Evolutionary conservation across 2,888 invertebrate species (phyloP).

Genomic region (Lacanobia oleracea): DNA sequence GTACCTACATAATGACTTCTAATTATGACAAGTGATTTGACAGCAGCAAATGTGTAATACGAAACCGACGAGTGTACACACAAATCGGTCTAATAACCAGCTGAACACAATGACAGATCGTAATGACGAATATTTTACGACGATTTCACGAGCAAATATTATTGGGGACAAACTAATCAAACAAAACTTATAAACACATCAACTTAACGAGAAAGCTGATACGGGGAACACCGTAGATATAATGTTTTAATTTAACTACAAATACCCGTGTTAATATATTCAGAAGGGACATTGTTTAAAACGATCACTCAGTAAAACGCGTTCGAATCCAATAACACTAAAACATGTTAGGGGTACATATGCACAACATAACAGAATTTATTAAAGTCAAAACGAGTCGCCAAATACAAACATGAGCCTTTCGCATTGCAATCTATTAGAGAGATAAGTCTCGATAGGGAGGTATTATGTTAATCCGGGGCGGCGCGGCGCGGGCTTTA

Average conservation of each 20-base stretch:
- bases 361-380: slow-evolving; percentile 82
- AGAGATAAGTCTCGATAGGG: slow-evolving; percentile 87
- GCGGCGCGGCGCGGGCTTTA: slow-evolving; percentile 85
- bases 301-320: slow-evolving; percentile 74
- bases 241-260: slow-evolving; percentile 52
- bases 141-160: slow-evolving; percentile 48
- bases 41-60: slow-evolving; percentile 41
- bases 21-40: slow-evolving; percentile 54
- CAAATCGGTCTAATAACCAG: slow-evolving; percentile 50
- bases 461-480: slow-evolving; percentile 87
- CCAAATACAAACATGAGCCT: slow-evolving; percentile 87
- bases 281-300: slow-evolving; percentile 58
- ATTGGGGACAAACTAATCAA: slow-evolving; percentile 47
- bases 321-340: slow-evolving; percentile 74
- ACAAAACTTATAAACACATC: slow-evolving; percentile 52
- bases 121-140: slow-evolving; percentile 56
- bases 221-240: slow-evolving; percentile 17
- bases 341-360: slow-evolving; percentile 75
- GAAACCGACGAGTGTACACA: slow-evolving; percentile 36
- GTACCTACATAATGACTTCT: slow-evolving; percentile 41
- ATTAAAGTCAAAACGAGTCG: slow-evolving; percentile 84
- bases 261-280: slow-evolving; percentile 56
- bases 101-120: slow-evolving; percentile 49
- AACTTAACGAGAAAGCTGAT: slow-evolving; percentile 39
- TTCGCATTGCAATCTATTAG: slow-evolving; percentile 89